Conservation (phyloP, 1,140 invertebrate species). For the Dinoponera quadriceps region DNA sequence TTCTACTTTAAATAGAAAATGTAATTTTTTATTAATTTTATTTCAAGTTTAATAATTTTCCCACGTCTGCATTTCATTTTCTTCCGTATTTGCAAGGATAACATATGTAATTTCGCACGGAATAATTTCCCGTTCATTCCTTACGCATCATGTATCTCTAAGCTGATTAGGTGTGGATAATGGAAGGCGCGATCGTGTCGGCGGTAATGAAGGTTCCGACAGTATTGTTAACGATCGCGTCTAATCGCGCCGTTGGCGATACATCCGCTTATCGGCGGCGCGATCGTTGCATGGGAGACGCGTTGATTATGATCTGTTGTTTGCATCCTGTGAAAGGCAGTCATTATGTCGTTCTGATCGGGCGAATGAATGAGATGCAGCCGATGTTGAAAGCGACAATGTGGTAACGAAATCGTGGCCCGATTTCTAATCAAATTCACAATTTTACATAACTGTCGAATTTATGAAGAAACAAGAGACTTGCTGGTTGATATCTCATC, state of each 20-base stretch:
- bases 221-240: slow-evolving; percentile 60
- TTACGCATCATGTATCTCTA: not conserved
- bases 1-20: no score
- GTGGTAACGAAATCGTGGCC: not conserved
- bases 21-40: no score
- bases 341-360: slow-evolving; percentile 20
- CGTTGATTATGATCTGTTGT: slow-evolving; percentile 36
- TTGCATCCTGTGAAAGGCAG: slow-evolving; percentile 28
- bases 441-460: not conserved
- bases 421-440: slow-evolving; percentile 12
- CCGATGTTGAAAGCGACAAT: not conserved
- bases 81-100: not conserved
- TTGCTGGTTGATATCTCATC: not conserved
- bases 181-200: slow-evolving; percentile 23
- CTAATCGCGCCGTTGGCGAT: slow-evolving; percentile 46
- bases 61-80: not conserved
- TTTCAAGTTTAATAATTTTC: no score
- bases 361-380: slow-evolving; percentile 36
- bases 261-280: slow-evolving; percentile 49
- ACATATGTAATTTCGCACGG: not conserved
- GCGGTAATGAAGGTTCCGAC: slow-evolving; percentile 50
- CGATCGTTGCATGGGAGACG: slow-evolving; percentile 28
- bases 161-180: slow-evolving; percentile 44
- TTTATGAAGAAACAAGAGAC: not conserved
- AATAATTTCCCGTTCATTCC: not conserved